A percentile compares a stretch with the other conserved stretches of the same genome.
Conservation (phyloP, 2,113 vertebrate species). For the Danio rerio region DNA sequence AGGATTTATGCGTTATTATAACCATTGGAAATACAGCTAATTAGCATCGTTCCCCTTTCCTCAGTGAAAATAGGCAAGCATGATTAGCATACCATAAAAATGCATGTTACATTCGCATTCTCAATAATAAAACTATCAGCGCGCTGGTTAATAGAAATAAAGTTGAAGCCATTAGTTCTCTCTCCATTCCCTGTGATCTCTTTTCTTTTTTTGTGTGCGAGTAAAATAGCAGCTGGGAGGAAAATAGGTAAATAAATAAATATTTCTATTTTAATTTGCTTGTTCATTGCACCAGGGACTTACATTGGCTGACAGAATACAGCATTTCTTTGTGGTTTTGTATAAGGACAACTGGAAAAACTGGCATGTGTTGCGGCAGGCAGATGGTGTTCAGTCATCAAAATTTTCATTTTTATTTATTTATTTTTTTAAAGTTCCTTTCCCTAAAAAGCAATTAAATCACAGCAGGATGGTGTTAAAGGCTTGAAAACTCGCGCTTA, state of each 20-base stretch:
- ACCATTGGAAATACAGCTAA: slow-evolving; percentile 1
- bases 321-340: not conserved
- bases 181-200: not conserved
- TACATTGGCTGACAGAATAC: slow-evolving; percentile 21
- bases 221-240: not conserved
- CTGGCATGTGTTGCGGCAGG: slow-evolving; percentile 38
- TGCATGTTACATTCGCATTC: not conserved
- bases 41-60: not conserved
- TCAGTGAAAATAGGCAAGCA: not conserved
- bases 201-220: not conserved
- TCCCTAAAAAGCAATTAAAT: slow-evolving; percentile 60
- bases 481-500: slow-evolving; percentile 33
- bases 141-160: not conserved
- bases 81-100: slow-evolving; percentile 32
- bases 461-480: slow-evolving; percentile 56
- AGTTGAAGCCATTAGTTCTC: not conserved
- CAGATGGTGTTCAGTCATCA: slow-evolving; percentile 59
- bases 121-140: not conserved
- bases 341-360: slow-evolving; percentile 27
- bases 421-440: slow-evolving; percentile 32
- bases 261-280: slow-evolving; percentile 34
- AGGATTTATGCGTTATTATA: slow-evolving; percentile 1
- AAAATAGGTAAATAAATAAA: slow-evolving; percentile 5
- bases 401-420: slow-evolving; percentile 26
- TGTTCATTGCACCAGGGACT: slow-evolving; percentile 19